phyloP scores from a whole-genome alignment of 2,113 vertebrate genomes.

The Ceratotherium simum region DNA sequence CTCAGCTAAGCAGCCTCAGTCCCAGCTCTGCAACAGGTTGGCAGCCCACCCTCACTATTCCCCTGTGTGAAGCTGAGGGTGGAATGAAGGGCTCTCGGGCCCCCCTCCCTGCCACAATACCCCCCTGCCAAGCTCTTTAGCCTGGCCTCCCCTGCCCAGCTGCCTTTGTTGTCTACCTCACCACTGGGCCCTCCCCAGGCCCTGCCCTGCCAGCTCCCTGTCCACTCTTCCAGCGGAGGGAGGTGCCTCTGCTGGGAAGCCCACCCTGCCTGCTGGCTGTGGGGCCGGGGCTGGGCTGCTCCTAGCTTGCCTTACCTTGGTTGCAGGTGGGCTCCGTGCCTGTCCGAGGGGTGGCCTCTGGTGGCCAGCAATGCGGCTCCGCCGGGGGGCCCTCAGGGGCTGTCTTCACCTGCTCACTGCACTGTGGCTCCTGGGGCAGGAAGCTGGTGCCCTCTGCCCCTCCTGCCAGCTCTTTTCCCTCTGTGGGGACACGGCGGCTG shows the following conservation, averaged over 20 bases:
- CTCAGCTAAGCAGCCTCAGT: not conserved
- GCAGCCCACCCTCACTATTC: fast-evolving
- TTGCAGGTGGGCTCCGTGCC: constrained; percentile 83
- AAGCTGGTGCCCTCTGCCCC: constrained; percentile 89
- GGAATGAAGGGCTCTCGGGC: fast-evolving
- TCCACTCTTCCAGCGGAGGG: not conserved
- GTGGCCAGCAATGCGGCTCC: constrained; percentile 89
- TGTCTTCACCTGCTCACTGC: constrained; percentile 93
- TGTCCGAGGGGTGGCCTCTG: constrained; percentile 88
- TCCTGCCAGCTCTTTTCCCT: constrained; percentile 90
- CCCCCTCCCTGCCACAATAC: no score
- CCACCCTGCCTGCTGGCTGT: not conserved
- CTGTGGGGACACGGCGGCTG: constrained; percentile 76
- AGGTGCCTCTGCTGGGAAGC: not conserved
- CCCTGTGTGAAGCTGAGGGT: not conserved
- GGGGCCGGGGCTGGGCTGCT: not conserved
- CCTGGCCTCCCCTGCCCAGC: no score
- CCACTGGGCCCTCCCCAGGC: not conserved
- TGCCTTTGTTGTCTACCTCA: not conserved
- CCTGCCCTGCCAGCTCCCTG: not conserved
- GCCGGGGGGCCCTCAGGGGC: constrained; percentile 86
- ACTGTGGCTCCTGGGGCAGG: constrained; percentile 90
- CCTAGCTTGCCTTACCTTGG: constrained; percentile 85
- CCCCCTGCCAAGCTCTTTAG: not conserved
- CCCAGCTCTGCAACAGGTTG: not conserved